phyloP scores from a whole-genome alignment of 2,113 vertebrate genomes.

The Dicerorhinus sumatrensis region DNA sequence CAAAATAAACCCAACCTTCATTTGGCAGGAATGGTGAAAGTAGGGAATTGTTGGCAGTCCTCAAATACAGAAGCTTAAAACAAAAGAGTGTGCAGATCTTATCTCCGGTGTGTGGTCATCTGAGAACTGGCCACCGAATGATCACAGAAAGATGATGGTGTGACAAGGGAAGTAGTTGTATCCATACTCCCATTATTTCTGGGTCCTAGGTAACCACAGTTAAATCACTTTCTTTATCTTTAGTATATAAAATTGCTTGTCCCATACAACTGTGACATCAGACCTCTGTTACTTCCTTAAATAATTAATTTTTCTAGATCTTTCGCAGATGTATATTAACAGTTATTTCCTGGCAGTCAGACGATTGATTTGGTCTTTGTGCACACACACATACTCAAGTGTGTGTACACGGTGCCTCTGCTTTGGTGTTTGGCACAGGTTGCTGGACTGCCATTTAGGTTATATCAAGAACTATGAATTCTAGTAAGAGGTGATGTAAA shows the following conservation, averaged over 20 bases:
- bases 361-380: neutral
- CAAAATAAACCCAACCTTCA: neutral
- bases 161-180: neutral
- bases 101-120: neutral
- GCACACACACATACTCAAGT: no score
- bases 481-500: neutral
- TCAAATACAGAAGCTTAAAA: neutral
- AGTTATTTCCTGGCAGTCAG: neutral
- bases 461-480: neutral
- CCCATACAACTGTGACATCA: neutral
- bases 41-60: neutral
- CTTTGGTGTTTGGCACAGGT: neutral
- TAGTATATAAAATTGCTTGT: slow-evolving; percentile 7
- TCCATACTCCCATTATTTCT: neutral
- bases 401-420: neutral
- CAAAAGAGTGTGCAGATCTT: neutral
- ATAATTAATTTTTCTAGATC: neutral
- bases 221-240: neutral
- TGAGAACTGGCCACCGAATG: neutral
- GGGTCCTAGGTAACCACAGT: neutral
- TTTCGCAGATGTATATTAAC: neutral
- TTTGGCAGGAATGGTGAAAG: neutral
- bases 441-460: neutral
- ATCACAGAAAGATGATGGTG: neutral
- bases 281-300: neutral